Evolutionary conservation across 2,888 invertebrate species (phyloP).

Genomic region (Agelastica alni): DNA sequence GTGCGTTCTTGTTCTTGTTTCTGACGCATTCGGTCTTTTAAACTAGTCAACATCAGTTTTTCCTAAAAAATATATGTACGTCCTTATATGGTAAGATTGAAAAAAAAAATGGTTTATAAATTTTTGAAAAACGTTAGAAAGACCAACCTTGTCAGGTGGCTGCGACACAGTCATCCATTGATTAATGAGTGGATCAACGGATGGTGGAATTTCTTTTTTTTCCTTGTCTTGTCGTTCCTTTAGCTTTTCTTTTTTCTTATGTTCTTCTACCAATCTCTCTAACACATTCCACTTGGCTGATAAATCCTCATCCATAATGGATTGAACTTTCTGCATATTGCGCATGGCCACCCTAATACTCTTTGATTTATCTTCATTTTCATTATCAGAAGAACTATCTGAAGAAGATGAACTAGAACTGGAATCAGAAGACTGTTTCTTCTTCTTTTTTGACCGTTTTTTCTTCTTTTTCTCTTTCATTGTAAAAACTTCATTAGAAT

Average conservation of each 20-base stretch:
- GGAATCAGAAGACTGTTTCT: constrained; percentile 51
- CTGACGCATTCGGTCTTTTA: constrained; percentile 60
- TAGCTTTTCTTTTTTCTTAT: constrained; percentile 56
- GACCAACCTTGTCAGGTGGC: constrained; percentile 37
- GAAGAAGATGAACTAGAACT: constrained; percentile 57
- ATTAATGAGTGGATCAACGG: constrained; percentile 53
- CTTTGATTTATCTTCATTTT: constrained; percentile 59
- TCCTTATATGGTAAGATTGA: too few species aligned
- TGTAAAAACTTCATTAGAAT: constrained; percentile 33
- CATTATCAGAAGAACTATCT: constrained; percentile 53
- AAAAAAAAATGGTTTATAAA: background rate
- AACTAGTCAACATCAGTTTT: constrained; percentile 57
- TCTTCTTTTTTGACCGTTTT: constrained; percentile 53
- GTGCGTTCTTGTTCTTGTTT: constrained; percentile 59
- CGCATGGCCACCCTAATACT: constrained; percentile 71
- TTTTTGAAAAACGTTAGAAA: too few species aligned
- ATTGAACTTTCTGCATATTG: constrained; percentile 59
- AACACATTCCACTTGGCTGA: constrained; percentile 54
- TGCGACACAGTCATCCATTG: constrained; percentile 61
- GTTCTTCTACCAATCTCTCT: constrained; percentile 59
- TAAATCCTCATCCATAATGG: constrained; percentile 57
- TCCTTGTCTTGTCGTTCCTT: constrained; percentile 41
- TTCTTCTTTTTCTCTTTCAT: constrained; percentile 62
- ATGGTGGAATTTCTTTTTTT: constrained; percentile 22
- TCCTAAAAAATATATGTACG: too few species aligned